A percentile compares a stretch with the other conserved stretches of the same genome.
Evolutionary conservation across 1,140 invertebrate genomes (phyloP).

Genomic region (Fopius arisanus): DNA sequence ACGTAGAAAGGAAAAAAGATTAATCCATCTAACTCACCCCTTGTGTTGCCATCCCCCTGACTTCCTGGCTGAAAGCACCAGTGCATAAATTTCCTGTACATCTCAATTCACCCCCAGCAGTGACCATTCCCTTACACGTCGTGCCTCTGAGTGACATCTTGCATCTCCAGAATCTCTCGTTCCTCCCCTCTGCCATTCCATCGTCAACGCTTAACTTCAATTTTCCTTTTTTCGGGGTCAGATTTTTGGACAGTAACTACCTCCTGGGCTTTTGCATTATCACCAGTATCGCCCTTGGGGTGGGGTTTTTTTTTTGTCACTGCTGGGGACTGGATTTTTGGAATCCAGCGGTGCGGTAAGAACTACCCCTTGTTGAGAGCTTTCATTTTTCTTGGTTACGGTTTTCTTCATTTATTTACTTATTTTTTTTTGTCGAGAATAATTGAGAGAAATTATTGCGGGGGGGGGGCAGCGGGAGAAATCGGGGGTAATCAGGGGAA

Average conservation of each 20-base stretch:
- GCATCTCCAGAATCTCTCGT: constrained; percentile 14
- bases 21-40: constrained; percentile 8
- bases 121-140: constrained; percentile 55
- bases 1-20: background rate
- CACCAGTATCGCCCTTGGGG: constrained; percentile 34
- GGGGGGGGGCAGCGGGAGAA: no score
- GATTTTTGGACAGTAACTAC: constrained; percentile 10
- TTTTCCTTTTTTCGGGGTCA: background rate
- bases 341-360: constrained; percentile 24
- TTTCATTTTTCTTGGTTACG: background rate
- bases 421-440: background rate
- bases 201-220: background rate
- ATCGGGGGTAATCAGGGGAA: no score
- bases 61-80: constrained; percentile 49
- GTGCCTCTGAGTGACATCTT: constrained; percentile 43
- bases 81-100: constrained; percentile 57
- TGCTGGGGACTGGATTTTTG: constrained; percentile 20
- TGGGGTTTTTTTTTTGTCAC: constrained; percentile 7
- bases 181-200: background rate
- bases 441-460: background rate
- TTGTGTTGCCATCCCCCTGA: constrained; percentile 17
- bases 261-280: constrained; percentile 42
- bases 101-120: constrained; percentile 58
- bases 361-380: background rate
- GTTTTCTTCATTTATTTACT: background rate